Evolutionary conservation across 2,797 vertebrate species (phyloP).

Genomic region (Squalus acanthias): DNA sequence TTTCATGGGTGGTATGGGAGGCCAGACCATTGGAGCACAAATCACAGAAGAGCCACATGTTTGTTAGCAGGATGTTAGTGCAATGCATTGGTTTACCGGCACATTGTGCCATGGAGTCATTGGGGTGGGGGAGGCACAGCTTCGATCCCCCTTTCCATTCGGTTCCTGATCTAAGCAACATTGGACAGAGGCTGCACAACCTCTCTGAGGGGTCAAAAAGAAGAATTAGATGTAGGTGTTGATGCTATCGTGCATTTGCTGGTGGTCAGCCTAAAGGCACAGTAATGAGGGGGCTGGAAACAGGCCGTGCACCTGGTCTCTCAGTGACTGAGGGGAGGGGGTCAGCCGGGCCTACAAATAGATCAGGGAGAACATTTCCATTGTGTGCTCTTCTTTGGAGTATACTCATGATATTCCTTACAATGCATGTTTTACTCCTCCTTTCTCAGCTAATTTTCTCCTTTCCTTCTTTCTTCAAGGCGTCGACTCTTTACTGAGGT

Average conservation of each 20-base stretch:
- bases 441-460: background rate
- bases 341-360: no score
- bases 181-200: background rate
- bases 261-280: background rate
- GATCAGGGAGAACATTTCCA: background rate
- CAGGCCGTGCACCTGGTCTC: background rate
- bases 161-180: background rate
- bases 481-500: background rate
- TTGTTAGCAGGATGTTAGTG: background rate
- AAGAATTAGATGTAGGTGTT: background rate
- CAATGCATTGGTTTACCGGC: background rate
- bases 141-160: background rate
- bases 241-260: background rate
- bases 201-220: background rate
- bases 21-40: background rate
- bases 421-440: background rate
- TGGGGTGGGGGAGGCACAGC: background rate
- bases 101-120: background rate
- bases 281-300: background rate
- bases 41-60: background rate
- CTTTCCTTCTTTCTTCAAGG: background rate
- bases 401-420: background rate
- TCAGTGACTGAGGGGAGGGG: background rate
- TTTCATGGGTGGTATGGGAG: background rate
- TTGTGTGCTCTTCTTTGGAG: background rate